These are phyloP conservation scores for Sciurus niger DNA, from an alignment of 2,113 vertebrate genomes.

Conservation along the genomic window DNA sequence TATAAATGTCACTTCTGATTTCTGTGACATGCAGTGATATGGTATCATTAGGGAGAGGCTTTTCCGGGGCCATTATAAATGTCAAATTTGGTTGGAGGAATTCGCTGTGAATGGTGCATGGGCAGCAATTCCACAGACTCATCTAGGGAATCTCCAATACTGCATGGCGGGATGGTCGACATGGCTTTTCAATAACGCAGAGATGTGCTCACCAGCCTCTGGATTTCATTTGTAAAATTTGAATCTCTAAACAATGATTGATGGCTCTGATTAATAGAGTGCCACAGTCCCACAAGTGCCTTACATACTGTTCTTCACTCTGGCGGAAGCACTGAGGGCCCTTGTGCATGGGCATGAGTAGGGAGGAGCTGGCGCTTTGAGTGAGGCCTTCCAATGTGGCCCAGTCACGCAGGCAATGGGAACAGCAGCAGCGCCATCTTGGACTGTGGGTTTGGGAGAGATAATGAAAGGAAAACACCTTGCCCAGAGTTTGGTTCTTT, in stretches of 20 bases:
- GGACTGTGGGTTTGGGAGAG: accelerated
- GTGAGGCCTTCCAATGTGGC: neutral
- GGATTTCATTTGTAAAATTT: neutral
- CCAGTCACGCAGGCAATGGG: accelerated
- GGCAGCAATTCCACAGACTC: neutral
- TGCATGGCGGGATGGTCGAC: accelerated
- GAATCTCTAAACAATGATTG: neutral
- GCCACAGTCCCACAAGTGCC: too few species aligned
- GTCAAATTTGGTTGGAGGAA: slow-evolving; percentile 46
- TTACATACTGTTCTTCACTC: neutral
- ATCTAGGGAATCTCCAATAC: neutral
- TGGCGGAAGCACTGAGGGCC: too few species aligned
- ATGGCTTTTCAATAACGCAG: neutral
- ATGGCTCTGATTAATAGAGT: neutral
- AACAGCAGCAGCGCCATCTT: accelerated
- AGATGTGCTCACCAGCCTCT: neutral
- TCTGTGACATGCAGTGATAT: neutral
- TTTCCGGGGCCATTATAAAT: neutral
- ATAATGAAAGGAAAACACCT: accelerated
- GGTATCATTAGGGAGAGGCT: neutral
- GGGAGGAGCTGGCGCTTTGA: neutral
- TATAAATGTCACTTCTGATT: neutral
- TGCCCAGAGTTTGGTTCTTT: neutral
- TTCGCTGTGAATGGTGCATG: neutral
- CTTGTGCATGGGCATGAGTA: accelerated